A percentile compares a stretch with the other conserved stretches of the same genome.
Evolutionary conservation across 2,113 vertebrate genomes (phyloP).

Genomic region (Zingel zingel): DNA sequence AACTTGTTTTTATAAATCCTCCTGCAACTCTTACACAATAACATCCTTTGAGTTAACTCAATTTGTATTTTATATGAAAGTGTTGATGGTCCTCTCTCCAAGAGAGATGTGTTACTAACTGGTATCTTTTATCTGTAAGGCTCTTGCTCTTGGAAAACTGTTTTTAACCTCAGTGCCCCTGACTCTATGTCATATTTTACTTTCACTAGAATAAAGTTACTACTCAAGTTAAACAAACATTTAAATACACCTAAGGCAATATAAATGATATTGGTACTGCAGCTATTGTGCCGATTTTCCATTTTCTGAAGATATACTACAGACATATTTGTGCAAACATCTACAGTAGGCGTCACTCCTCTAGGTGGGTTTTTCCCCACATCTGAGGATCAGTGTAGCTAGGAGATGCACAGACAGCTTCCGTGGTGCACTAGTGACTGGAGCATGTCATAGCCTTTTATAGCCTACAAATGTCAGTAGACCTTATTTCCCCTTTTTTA

Average conservation of each 20-base stretch:
- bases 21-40: too few species aligned
- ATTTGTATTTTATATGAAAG: too few species aligned
- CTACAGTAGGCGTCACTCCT: not conserved
- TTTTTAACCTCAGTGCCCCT: too few species aligned
- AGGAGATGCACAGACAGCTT: not conserved
- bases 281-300: not conserved
- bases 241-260: too few species aligned
- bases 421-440: not conserved
- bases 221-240: not conserved
- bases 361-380: conserved; percentile 9
- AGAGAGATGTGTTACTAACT: too few species aligned
- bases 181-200: not conserved
- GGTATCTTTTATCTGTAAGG: too few species aligned
- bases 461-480: not conserved
- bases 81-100: too few species aligned
- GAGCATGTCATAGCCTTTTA: not conserved
- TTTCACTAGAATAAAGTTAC: not conserved
- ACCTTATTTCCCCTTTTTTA: not conserved
- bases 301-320: not conserved
- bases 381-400: not conserved
- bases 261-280: not conserved
- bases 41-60: too few species aligned
- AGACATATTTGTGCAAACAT: not conserved
- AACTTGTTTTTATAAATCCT: too few species aligned
- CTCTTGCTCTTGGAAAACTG: too few species aligned